Base-by-base conservation (phyloP, 2,888 invertebrate genomes). In the Apodemia zela region DNA sequence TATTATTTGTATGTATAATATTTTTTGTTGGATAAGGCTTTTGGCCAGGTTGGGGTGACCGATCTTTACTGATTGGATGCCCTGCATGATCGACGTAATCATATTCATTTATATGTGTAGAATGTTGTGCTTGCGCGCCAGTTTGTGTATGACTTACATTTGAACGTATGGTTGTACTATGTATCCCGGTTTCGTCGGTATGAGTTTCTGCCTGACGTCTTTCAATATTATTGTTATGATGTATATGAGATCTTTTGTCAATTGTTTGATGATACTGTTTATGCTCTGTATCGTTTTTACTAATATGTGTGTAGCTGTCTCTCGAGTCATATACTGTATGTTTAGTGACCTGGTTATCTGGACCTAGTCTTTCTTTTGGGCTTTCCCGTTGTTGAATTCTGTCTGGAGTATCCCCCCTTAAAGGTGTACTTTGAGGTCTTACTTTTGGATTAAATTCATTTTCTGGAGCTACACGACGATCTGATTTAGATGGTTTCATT, bases 41-140 rank as follows among this genome's bases (percentile, higher is more conserved):
- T 15, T 33, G 59, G 21, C 35, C 29, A 15, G 25, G 18, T 58
- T 63, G 57, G 13, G 63, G 59, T 17, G 21, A 29, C 18, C 59
- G 33, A 35, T 21, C 49, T 59, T 33, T 35, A 35, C 21, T 59
- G 49, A 10, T 35, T 21, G 49, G 18, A 21, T 54, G 29, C 15
- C 57, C 57, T 25, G 7, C 15, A 29, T 29, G 29, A 57, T 57
- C 57, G n/a, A 57, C 57, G 15, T 29, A 29, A 15, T 29, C 3
- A 15, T 57, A 15, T 29, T 42, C 64, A 13, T 62, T 33, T 11
- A 17, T 42, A 35, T 63, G 59, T 47, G 49, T 74, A 59, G 76
- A 70, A 47, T 80, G 75, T 61, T 81, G 75, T 59, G 73, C 68
- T 49, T 60, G 63, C 3, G 25, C 61, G 59, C 63, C 51, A 6